Evolutionary conservation across 1,140 invertebrate species (phyloP).

Genomic region (Thalassaphorura encarpata): DNA sequence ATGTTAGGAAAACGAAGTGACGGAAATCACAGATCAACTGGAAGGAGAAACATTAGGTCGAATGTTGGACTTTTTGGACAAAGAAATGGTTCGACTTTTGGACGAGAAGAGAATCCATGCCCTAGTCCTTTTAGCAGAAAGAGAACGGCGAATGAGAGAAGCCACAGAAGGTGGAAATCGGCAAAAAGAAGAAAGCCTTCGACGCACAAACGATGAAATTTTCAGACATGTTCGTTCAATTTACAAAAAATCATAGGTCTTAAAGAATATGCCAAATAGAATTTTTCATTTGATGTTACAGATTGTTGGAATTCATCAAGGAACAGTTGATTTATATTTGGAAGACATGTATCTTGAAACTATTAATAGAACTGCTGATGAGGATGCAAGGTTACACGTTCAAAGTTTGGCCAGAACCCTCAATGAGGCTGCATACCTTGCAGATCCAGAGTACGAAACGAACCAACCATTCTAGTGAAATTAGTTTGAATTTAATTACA

Average conservation of each 20-base stretch:
- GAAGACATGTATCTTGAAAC: constrained; percentile 51
- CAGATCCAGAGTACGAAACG: constrained; percentile 32
- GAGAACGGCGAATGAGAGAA: constrained; percentile 55
- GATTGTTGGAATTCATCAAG: constrained; percentile 49
- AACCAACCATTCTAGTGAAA: constrained; percentile 10
- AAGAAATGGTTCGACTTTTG: constrained; percentile 57
- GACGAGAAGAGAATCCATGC: constrained; percentile 61
- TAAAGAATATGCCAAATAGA: background rate
- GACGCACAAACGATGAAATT: constrained; percentile 62
- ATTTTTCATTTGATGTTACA: constrained; percentile 27
- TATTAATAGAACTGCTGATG: constrained; percentile 47
- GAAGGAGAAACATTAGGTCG: constrained; percentile 53
- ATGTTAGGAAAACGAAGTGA: constrained; percentile 21
- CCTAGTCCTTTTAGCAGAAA: constrained; percentile 54
- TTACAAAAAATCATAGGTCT: background rate
- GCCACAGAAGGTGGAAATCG: constrained; percentile 57
- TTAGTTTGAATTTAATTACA: constrained; percentile 5
- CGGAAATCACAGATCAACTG: constrained; percentile 35
- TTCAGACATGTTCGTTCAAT: constrained; percentile 64
- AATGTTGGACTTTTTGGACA: constrained; percentile 59
- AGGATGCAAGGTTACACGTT: constrained; percentile 46
- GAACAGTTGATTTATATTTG: constrained; percentile 51
- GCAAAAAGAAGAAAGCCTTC: constrained; percentile 53
- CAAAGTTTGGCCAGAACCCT: constrained; percentile 46
- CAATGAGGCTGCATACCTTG: constrained; percentile 45